Evolutionary conservation across 2,888 invertebrate genomes (phyloP), one percentile per base, ranked within the genome.

Genomic region (Abrostola tripartita): DNA sequence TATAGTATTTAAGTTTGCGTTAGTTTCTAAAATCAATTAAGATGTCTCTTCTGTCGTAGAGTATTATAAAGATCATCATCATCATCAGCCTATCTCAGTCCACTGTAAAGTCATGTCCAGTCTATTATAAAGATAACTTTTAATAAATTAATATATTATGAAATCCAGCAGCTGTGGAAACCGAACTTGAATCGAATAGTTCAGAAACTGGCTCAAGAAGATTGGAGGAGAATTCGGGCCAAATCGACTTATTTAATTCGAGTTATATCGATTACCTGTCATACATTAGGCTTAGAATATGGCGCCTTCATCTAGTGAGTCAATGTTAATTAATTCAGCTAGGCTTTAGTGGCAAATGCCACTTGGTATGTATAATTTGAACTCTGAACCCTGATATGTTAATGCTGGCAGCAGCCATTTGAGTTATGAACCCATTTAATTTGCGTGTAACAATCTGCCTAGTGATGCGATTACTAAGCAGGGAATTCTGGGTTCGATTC

Each of bases 341-440:
- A 35, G 57, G 36, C 57, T 59, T 56, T 35, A 52, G 52, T 73
- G 60, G 52, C 24, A 67, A 73, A 70, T 67, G 74, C 60, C 68
- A 56, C 40, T 71, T 74, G 51, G 61, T 68, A 61, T 52, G 56
- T 61, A 24, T 47, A 14, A 14, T 47, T 47, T 71, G 70, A 71
- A 57, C 75, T 74, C 35, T 61, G 61, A 71, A 58, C 70, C 42
- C 37, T 55, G 53, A 68, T 71, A 74, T 71, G 75, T 69, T 69
- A 69, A 74, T 71, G 70, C 74, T 69, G 37, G 61, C 47, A 38
- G 61, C 47, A 35, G 54, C 41, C 7, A 52, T 37, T 11, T 61
- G 75, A 71, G 51, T 74, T 71, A 71, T 54, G 47, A 41, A 55
- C 57, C 0, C 47, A 54, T 55, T 71, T 69, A 69, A 71, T 71